Conservation (phyloP, 53 echinoderm and acorn worm species). For the Stichopus horrens region DNA sequence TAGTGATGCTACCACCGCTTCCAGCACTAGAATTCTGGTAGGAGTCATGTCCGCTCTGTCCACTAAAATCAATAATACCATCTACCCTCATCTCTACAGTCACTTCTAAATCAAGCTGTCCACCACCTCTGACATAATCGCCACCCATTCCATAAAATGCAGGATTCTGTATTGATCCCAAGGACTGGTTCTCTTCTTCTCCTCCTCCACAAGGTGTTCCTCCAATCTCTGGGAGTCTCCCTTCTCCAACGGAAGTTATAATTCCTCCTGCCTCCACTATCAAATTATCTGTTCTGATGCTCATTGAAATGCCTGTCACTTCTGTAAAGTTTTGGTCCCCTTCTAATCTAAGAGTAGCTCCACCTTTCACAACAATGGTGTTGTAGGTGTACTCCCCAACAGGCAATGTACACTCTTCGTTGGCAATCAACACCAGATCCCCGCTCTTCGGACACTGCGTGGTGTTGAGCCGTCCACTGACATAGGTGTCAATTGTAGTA, state of each 20-base stretch:
- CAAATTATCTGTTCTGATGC: constrained; percentile 22
- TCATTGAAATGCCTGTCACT: constrained; percentile 55
- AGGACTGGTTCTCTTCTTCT: constrained; percentile 63
- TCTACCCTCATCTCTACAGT: constrained; percentile 51
- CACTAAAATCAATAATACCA: constrained; percentile 70
- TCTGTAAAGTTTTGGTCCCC: constrained; percentile 52
- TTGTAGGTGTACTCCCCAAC: constrained; percentile 58
- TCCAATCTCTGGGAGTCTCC: constrained; percentile 42
- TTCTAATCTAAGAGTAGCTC: constrained; percentile 57
- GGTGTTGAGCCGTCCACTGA: constrained; percentile 15
- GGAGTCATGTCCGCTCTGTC: constrained; percentile 39
- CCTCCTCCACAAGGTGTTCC: constrained; percentile 45
- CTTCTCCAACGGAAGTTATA: constrained; percentile 62
- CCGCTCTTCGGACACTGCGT: constrained; percentile 6
- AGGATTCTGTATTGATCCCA: constrained; percentile 55
- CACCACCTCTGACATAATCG: constrained; percentile 61
- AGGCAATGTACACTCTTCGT: constrained; percentile 59
- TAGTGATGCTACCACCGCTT: constrained; percentile 85
- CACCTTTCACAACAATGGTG: constrained; percentile 66
- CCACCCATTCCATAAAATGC: constrained; percentile 75
- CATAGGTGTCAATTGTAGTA: constrained; percentile 41
- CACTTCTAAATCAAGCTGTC: constrained; percentile 61
- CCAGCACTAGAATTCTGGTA: constrained; percentile 57
- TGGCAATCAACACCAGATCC: constrained; percentile 44
- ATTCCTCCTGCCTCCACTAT: constrained; percentile 61